Conservation (phyloP, 2,888 invertebrate genomes). For the Agrenia bidenticulata region DNA sequence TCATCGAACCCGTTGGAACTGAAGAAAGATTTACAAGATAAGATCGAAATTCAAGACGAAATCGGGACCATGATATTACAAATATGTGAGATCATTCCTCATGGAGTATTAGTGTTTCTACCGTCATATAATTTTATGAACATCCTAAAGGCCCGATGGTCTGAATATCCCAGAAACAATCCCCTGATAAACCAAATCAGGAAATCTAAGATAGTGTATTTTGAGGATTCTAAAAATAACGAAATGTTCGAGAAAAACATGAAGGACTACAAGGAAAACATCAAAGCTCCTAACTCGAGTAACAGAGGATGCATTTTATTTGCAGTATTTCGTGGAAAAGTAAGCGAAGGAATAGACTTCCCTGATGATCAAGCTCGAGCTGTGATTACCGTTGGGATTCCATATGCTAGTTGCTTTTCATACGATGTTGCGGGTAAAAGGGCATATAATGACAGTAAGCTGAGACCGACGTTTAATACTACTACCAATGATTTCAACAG, state of each 20-base stretch:
- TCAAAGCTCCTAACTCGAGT: conserved; percentile 13
- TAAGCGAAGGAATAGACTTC: conserved; percentile 50
- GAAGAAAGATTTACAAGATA: conserved; percentile 14
- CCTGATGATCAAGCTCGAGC: conserved; percentile 48
- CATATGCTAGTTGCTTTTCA: conserved; percentile 22
- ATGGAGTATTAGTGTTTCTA: conserved; percentile 49
- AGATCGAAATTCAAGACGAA: conserved; percentile 27
- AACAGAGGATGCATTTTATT: conserved; percentile 43
- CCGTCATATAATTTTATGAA: conserved; percentile 35
- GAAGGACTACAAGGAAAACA: conserved; percentile 22
- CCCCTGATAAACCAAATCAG: conserved; percentile 23
- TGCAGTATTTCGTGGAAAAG: conserved; percentile 46
- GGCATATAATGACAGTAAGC: conserved; percentile 30
- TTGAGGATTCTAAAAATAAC: conserved; percentile 33
- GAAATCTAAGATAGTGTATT: conserved; percentile 31
- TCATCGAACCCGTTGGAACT: conserved; percentile 2
- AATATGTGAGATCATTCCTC: conserved; percentile 39
- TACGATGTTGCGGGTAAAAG: conserved; percentile 18
- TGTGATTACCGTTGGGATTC: conserved; percentile 49
- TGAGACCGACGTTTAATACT: background rate
- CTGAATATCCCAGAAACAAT: background rate
- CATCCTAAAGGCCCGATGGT: conserved; percentile 27
- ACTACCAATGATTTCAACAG: too few species aligned
- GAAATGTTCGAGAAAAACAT: conserved; percentile 32
- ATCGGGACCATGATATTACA: conserved; percentile 31